Evolutionary conservation across 2,797 vertebrate genomes (phyloP).

Genomic region (Argentina silus): DNA sequence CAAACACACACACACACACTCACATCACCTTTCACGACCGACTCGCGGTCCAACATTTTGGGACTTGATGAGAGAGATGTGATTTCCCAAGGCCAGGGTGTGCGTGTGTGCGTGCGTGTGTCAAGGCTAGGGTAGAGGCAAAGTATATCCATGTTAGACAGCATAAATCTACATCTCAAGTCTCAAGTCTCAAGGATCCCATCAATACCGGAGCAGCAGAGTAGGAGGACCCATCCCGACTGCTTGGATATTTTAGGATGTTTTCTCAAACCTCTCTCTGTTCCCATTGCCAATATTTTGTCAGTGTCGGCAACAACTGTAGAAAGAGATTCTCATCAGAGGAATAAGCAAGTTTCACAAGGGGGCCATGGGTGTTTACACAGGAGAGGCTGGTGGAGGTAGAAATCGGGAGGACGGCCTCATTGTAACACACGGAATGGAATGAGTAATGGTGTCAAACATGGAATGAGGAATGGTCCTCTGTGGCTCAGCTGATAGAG

Average conservation of each 20-base stretch:
- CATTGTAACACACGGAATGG: no score
- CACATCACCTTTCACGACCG: neutral
- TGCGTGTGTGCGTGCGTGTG: no score
- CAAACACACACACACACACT: neutral
- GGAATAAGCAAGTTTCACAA: neutral
- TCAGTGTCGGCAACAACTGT: neutral
- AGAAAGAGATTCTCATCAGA: no score
- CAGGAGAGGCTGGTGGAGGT: no score
- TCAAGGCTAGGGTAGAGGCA: neutral
- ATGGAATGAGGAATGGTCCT: no score
- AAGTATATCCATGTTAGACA: constrained; percentile 1
- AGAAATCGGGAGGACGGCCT: no score
- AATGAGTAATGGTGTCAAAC: no score
- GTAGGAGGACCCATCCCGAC: neutral
- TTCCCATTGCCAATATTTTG: neutral
- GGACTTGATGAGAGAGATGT: neutral
- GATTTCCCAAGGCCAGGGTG: neutral
- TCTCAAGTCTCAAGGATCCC: constrained; percentile 7
- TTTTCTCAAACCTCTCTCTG: neutral
- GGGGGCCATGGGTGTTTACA: no score
- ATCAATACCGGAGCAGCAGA: neutral
- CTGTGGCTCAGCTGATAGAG: no score
- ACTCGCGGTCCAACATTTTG: neutral
- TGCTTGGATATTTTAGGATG: constrained; percentile 7
- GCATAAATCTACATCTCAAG: constrained; percentile 14